A percentile compares a stretch with the other conserved stretches of the same genome.
Conservation (phyloP, 2,113 vertebrate genomes). For the Notechis scutatus region DNA sequence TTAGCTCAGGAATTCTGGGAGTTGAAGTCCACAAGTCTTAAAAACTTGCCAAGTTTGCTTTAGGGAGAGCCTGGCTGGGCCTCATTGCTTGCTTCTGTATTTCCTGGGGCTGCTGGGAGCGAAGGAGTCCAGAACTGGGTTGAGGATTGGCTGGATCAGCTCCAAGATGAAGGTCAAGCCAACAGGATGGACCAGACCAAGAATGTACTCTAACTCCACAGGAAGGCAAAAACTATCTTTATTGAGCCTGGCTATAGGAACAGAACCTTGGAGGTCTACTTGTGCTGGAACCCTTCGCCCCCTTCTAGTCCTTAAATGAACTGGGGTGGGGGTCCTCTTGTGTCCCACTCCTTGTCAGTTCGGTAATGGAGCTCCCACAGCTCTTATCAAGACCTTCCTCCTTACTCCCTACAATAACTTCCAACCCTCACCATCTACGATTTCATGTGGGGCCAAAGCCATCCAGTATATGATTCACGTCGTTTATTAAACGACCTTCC, state of each 20-base stretch:
- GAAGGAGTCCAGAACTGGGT: background rate
- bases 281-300: background rate
- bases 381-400: background rate
- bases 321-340: no score
- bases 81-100: background rate
- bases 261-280: background rate
- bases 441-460: background rate
- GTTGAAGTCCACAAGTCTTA: no score
- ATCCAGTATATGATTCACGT: background rate
- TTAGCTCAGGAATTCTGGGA: no score
- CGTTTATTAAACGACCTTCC: background rate
- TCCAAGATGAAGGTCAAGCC: background rate
- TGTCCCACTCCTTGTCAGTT: background rate
- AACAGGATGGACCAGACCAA: background rate
- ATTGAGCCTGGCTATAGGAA: background rate
- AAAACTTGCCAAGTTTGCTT: no score
- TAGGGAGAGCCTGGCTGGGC: background rate
- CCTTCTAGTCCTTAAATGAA: background rate
- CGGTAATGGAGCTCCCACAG: background rate
- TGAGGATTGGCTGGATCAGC: background rate
- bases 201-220: background rate
- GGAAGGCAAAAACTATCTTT: background rate
- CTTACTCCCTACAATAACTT: background rate
- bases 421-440: background rate
- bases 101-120: background rate